These are phyloP conservation scores for Apotomis betuletana DNA, from an alignment of 2,888 invertebrate species.

Conservation along the genomic window DNA sequence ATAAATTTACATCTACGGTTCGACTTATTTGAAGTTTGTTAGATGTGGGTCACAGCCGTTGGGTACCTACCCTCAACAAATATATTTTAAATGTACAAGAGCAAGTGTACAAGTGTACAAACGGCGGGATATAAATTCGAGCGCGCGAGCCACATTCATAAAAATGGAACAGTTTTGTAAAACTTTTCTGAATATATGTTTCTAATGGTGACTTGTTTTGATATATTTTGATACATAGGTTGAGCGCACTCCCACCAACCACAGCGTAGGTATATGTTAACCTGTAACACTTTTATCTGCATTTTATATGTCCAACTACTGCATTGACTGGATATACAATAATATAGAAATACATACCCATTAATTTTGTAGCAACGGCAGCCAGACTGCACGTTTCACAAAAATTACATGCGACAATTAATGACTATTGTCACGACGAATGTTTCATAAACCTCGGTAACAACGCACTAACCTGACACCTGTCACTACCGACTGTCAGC, in stretches of 20 bases:
- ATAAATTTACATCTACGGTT: no score
- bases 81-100: conserved; percentile 16
- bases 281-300: not conserved
- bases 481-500: no score
- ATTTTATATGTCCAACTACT: no score
- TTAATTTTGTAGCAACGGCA: no score
- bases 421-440: no score
- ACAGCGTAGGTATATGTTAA: not conserved
- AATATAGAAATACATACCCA: no score
- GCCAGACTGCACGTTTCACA: no score
- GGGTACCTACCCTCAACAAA: not conserved
- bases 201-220: conserved; percentile 34
- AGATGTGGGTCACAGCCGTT: not conserved
- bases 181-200: conserved; percentile 39
- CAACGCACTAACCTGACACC: no score
- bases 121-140: conserved; percentile 34
- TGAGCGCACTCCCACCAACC: not conserved
- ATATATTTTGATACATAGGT: conserved; percentile 36
- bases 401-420: no score
- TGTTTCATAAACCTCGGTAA: no score
- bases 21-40: no score
- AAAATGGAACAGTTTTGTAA: conserved; percentile 39
- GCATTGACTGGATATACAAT: no score
- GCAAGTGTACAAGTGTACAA: conserved; percentile 27
- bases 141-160: conserved; percentile 33